These are phyloP conservation scores for Pseudobourletiella spinata DNA, from an alignment of 1,140 invertebrate genomes.

Conservation along the genomic window DNA sequence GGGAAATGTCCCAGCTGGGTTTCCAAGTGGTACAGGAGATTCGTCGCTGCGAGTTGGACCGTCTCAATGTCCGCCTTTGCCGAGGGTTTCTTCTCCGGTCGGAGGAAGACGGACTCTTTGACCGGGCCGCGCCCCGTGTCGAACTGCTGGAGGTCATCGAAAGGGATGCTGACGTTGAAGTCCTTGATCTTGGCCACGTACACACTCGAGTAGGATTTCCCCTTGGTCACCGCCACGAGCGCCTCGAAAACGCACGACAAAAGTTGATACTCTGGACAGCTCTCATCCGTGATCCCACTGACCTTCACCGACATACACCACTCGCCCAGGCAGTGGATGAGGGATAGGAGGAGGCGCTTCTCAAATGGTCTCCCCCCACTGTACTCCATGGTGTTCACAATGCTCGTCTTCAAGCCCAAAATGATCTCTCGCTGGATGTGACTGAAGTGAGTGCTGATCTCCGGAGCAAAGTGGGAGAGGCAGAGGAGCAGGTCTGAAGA, in stretches of 20 bases:
- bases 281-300: constrained; percentile 41
- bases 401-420: constrained; percentile 52
- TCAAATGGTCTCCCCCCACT: constrained; percentile 41
- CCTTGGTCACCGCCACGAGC: constrained; percentile 43
- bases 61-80: constrained; percentile 34
- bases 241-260: constrained; percentile 45
- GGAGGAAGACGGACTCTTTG: constrained; percentile 31
- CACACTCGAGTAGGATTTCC: constrained; percentile 14
- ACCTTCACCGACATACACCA: constrained; percentile 74
- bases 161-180: constrained; percentile 58
- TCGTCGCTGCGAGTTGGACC: constrained; percentile 43
- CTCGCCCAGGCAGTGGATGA: constrained; percentile 83
- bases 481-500: constrained; percentile 73
- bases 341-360: constrained; percentile 64
- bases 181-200: constrained; percentile 44
- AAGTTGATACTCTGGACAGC: constrained; percentile 38
- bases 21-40: constrained; percentile 54
- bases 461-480: constrained; percentile 67
- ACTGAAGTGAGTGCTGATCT: constrained; percentile 64
- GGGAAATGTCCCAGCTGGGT: constrained; percentile 85
- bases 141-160: constrained; percentile 52
- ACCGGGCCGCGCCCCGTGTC: constrained; percentile 15
- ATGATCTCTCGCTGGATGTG: constrained; percentile 65
- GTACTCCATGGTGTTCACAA: constrained; percentile 35
- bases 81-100: constrained; percentile 31